A percentile compares a stretch with the other conserved stretches of the same genome.
phyloP scores from a whole-genome alignment of 2,113 vertebrate species.

The Trematocara variabile region DNA sequence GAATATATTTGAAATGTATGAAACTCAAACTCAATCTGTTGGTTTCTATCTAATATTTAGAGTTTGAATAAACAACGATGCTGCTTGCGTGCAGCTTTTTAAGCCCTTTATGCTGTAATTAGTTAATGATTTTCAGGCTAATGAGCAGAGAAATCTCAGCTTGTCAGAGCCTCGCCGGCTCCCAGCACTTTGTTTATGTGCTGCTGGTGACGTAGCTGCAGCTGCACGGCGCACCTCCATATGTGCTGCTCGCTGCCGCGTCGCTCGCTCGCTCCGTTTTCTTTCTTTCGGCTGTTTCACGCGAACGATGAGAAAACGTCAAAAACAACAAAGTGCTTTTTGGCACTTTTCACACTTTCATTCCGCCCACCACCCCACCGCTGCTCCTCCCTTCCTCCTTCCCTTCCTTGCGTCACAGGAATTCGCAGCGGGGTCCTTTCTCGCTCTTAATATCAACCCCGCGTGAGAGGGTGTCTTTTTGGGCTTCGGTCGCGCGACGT shows the following conservation, averaged over 20 bases:
- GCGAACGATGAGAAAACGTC: neutral
- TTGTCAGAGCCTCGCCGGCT: neutral
- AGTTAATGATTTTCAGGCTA: conserved; percentile 17
- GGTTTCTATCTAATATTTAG: accelerated
- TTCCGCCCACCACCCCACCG: neutral
- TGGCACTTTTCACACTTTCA: conserved; percentile 14
- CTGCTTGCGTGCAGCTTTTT: neutral
- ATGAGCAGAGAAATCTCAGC: neutral
- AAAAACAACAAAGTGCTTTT: neutral
- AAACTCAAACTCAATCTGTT: neutral
- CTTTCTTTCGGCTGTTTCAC: neutral
- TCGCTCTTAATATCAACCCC: conserved; percentile 21
- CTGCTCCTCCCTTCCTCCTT: neutral
- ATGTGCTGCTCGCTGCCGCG: conserved; percentile 41
- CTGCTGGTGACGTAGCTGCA: neutral
- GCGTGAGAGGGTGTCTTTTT: neutral
- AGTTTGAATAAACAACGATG: neutral
- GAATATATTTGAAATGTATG: neutral
- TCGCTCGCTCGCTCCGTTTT: neutral
- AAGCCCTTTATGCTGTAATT: neutral
- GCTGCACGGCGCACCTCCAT: neutral
- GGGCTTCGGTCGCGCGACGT: neutral
- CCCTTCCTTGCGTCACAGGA: conserved; percentile 23
- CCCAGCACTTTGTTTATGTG: conserved; percentile 22
- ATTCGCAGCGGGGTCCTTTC: conserved; percentile 31